These are phyloP conservation scores for Anoplophora glabripennis DNA, from an alignment of 1,140 invertebrate species.

Conservation along the genomic window DNA sequence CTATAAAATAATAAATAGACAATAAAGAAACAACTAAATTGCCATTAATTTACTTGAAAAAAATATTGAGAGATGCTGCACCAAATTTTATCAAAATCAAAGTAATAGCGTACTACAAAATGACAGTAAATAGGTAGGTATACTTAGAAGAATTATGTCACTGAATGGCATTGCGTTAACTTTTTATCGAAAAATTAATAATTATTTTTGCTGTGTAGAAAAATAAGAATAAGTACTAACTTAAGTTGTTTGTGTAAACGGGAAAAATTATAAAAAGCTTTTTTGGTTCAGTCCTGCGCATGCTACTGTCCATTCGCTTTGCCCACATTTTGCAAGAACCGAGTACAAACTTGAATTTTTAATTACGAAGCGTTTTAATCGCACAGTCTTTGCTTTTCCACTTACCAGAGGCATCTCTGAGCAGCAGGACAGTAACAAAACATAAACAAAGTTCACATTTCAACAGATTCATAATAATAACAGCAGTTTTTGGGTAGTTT, in stretches of 20 bases:
- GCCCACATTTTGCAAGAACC: background rate
- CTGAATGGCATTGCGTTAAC: no score
- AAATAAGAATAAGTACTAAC: no score
- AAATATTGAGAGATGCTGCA: no score
- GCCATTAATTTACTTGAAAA: no score
- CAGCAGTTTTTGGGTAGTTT: background rate
- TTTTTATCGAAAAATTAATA: no score
- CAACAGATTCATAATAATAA: slow-evolving; percentile 5
- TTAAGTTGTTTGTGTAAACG: background rate
- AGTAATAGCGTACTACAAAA: no score
- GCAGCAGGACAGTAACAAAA: slow-evolving; percentile 2
- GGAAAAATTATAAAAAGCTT: background rate
- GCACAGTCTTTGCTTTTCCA: background rate
- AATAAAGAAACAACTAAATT: no score
- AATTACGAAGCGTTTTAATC: background rate
- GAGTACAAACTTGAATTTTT: background rate
- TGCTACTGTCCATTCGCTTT: background rate
- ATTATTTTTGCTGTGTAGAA: no score
- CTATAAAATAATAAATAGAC: no score
- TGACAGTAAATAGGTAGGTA: no score
- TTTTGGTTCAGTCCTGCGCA: background rate
- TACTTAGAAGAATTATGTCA: no score
- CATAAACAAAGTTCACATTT: slow-evolving; percentile 8
- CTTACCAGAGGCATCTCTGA: slow-evolving; percentile 10
- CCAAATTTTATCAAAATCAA: no score